phyloP scores from a whole-genome alignment of 2,113 vertebrate species.

The Naja naja region DNA sequence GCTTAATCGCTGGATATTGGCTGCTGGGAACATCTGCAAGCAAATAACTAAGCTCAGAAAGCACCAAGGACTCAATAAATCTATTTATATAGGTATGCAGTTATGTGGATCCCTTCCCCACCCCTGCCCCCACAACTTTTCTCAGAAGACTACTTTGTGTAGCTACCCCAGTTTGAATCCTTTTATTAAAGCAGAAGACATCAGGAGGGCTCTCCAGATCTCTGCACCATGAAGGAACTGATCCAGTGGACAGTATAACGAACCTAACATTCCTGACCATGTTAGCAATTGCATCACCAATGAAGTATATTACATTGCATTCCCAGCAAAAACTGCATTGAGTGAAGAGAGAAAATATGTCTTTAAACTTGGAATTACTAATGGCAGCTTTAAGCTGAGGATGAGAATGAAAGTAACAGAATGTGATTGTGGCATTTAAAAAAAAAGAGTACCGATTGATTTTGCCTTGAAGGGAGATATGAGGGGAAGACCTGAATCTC shows the following conservation, averaged over 20 bases:
- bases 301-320: background rate
- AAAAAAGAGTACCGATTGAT: background rate
- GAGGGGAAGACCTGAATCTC: background rate
- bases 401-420: background rate
- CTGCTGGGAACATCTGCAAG: too few species aligned
- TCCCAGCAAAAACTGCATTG: background rate
- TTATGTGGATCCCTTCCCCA: background rate
- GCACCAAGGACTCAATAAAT: background rate
- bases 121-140: background rate
- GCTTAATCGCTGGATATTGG: background rate
- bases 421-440: background rate
- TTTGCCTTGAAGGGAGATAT: background rate
- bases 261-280: background rate
- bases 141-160: background rate
- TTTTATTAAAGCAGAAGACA: background rate
- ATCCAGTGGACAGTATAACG: background rate
- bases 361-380: background rate
- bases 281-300: background rate
- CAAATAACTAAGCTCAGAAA: background rate
- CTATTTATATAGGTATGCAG: background rate
- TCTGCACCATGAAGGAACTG: background rate
- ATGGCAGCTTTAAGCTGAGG: background rate
- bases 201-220: background rate
- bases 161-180: background rate
- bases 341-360: background rate